phyloP scores from a whole-genome alignment of 2,888 invertebrate genomes.

The Petrophora chlorosata region DNA sequence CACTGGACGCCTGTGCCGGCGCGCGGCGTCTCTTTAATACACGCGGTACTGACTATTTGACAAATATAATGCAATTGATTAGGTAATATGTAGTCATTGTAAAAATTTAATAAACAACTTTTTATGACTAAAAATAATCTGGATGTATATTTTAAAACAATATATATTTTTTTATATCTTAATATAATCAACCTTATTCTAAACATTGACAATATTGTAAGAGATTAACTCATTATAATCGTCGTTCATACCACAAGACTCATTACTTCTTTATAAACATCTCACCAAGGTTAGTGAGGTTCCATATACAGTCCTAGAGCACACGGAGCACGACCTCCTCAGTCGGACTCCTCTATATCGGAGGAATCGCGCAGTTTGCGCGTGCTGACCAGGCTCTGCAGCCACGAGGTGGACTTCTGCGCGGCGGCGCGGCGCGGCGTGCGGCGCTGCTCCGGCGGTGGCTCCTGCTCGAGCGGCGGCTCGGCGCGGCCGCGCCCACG shows the following conservation, averaged over 20 bases:
- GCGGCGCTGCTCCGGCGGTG: conserved; percentile 59
- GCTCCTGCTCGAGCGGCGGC: conserved; percentile 50
- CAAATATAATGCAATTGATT: no score
- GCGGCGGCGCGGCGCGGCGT: conserved; percentile 71
- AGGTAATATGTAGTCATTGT: no score
- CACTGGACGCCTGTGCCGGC: no score
- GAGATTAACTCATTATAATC: no score
- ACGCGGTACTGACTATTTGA: no score
- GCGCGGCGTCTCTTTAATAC: no score
- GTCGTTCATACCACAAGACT: no score
- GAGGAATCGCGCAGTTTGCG: conserved; percentile 58
- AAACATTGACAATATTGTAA: not conserved
- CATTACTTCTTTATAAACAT: no score
- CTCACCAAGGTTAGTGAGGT: no score
- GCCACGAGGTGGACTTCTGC: conserved; percentile 62
- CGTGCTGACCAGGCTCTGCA: conserved; percentile 54
- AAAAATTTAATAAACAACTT: no score
- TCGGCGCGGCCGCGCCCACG: conserved; percentile 37
- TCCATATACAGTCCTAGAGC: not conserved
- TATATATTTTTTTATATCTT: not conserved
- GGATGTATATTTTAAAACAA: not conserved
- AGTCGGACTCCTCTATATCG: conserved; percentile 68
- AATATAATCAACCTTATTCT: not conserved
- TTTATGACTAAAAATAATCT: no score
- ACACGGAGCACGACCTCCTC: conserved; percentile 31